phyloP scores from a whole-genome alignment of 1,140 invertebrate species.

The Aphaenogaster rudis region DNA sequence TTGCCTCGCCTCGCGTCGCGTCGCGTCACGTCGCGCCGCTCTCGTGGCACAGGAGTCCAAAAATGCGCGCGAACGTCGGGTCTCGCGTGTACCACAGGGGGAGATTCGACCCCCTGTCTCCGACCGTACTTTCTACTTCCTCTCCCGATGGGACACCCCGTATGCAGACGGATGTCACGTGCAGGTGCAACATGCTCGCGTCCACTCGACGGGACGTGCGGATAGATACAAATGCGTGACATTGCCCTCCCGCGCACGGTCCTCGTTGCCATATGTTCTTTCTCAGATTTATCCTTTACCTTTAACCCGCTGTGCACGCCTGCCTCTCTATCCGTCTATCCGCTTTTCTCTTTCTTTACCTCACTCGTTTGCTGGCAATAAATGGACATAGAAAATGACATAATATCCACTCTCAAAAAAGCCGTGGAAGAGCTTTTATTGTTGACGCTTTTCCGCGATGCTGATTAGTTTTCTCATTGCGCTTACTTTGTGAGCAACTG shows the following conservation, averaged over 20 bases:
- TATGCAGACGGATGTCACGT: slow-evolving; percentile 29
- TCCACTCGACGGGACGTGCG: slow-evolving; percentile 26
- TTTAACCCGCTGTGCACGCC: neutral
- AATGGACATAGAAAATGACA: neutral
- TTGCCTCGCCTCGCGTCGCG: neutral
- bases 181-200: slow-evolving; percentile 20
- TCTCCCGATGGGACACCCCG: slow-evolving; percentile 12
- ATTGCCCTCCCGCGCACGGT: neutral
- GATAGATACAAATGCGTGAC: slow-evolving; percentile 45
- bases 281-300: neutral
- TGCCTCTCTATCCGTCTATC: neutral
- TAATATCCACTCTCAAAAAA: too few relatives aligned
- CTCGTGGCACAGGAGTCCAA: slow-evolving; percentile 42
- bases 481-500: too few relatives aligned
- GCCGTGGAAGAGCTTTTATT: neutral
- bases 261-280: neutral
- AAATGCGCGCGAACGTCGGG: slow-evolving; percentile 42
- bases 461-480: too few relatives aligned
- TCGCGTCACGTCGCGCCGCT: slow-evolving; percentile 26
- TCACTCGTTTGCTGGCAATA: neutral
- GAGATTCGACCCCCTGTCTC: neutral
- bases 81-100: neutral
- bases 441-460: too few relatives aligned
- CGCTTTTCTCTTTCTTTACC: neutral
- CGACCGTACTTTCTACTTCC: slow-evolving; percentile 17